Evolutionary conservation across 2,797 vertebrate genomes (phyloP), one percentile per base, ranked within the genome.

Genomic region (Manis crassicaudata): DNA sequence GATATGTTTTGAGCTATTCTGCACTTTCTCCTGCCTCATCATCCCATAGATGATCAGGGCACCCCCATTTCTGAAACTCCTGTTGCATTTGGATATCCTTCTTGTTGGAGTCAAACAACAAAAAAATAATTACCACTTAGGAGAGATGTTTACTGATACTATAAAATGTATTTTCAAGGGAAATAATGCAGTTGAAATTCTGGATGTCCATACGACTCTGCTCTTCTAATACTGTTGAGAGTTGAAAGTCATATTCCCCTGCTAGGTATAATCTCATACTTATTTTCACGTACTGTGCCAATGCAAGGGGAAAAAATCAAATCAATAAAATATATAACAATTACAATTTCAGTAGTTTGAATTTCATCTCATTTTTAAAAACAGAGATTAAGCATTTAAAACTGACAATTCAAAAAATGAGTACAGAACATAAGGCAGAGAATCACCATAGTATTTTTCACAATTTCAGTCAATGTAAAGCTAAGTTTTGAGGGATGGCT

Each of bases 361-460:
- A 20, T 92, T 92, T 95, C 18, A 84, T 20, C n/a, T 88, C 23
- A 63, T 54, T 81, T 92, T 79, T 87, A 14, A 7, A 73, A 85
- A 63, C n/a, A 8, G 18, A 92, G 40, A 46, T 27, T 37, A 50
- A 88, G 29, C 12, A 65, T 92, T 90, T 88, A 83, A 63, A 65
- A 37, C 21, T 56, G 12, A 58, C 73, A 88, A 67, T 75, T 29
- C 14, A 12, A 52, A 35, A 65, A 88, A 62, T 62, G 40, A 40
- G 25, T 79, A 5, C 35, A 56, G 63, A 80, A 76, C 17, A 46
- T 79, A 65, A 65, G 13, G 46, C 11, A 63, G 12, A 73, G 37
- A 70, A 65, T 65, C 18, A 40, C 10, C 37, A 7, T 5, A 46
- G 32, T 50, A 37, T 46, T 65, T 91, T 89, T 82, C 35, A 82